Percentiles rank a stretch among this genome's conserved stretches.
Conservation (phyloP, 2,797 vertebrate genomes). For the Gephyroberyx darwinii region DNA sequence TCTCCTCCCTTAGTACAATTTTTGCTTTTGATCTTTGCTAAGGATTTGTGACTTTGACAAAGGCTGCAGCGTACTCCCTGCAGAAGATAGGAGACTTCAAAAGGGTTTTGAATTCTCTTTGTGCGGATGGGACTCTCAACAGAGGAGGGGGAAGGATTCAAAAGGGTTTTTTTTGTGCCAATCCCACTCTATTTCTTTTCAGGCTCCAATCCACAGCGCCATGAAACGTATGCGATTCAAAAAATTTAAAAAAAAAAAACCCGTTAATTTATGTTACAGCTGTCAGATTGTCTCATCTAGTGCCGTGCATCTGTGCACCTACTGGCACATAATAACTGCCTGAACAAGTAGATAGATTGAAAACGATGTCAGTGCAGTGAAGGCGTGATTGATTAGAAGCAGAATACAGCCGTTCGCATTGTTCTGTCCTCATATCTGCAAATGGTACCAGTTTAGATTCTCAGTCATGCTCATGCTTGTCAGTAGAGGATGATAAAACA, state of each 20-base stretch:
- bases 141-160: constrained; percentile 19
- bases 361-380: constrained; percentile 32
- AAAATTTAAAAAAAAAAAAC: constrained; percentile 19
- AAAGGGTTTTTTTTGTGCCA: constrained; percentile 41
- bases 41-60: constrained; percentile 51
- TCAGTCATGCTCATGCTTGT: constrained; percentile 17
- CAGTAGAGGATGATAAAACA: neutral
- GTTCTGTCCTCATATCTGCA: constrained; percentile 4
- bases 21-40: constrained; percentile 46
- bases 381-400: constrained; percentile 27
- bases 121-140: constrained; percentile 52
- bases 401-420: constrained; percentile 4
- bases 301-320: neutral
- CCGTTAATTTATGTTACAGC: constrained; percentile 7
- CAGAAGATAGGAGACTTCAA: constrained; percentile 57
- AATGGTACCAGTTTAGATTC: constrained; percentile 18
- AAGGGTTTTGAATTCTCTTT: constrained; percentile 49
- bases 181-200: constrained; percentile 34
- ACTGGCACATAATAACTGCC: constrained; percentile 20
- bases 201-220: constrained; percentile 9
- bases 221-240: constrained; percentile 18
- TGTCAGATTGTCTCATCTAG: constrained; percentile 5
- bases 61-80: constrained; percentile 45
- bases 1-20: constrained; percentile 30
- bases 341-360: constrained; percentile 17